A percentile compares a stretch with the other conserved stretches of the same genome.
Evolutionary conservation across 1,140 invertebrate genomes (phyloP).

Genomic region (Apis dorsata): DNA sequence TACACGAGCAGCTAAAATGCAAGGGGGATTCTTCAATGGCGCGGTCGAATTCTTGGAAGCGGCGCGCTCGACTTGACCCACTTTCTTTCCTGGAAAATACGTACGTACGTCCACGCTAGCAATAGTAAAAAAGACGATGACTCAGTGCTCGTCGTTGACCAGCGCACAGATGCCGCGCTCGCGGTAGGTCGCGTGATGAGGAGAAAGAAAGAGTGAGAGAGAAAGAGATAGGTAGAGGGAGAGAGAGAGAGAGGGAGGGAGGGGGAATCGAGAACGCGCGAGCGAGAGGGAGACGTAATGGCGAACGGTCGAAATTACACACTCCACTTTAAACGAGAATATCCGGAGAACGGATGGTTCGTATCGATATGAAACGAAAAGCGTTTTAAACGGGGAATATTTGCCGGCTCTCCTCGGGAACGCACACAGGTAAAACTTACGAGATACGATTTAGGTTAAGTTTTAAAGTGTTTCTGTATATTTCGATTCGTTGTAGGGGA

Average conservation of each 20-base stretch:
- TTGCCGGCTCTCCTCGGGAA: background rate
- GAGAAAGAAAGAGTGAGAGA: no score
- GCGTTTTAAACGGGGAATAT: background rate
- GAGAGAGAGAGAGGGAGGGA: no score
- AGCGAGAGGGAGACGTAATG: background rate
- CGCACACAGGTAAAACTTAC: no score
- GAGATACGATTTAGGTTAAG: no score
- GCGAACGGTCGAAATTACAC: background rate
- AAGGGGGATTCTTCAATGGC: background rate
- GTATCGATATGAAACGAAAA: background rate
- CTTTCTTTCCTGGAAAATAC: background rate
- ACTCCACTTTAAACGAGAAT: background rate
- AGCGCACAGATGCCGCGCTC: background rate
- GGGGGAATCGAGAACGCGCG: background rate
- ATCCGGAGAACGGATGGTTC: background rate
- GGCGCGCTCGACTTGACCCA: background rate
- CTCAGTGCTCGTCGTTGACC: background rate
- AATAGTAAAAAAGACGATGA: conserved; percentile 10
- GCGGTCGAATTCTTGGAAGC: background rate
- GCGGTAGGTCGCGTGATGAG: background rate
- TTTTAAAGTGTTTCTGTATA: no score
- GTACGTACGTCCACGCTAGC: background rate
- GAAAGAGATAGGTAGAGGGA: background rate
- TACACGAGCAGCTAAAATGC: background rate
- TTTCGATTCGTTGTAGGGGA: no score